Evolutionary conservation across 2,888 invertebrate genomes (phyloP), one percentile per base, ranked within the genome.

Genomic region (Lithosia quadra): DNA sequence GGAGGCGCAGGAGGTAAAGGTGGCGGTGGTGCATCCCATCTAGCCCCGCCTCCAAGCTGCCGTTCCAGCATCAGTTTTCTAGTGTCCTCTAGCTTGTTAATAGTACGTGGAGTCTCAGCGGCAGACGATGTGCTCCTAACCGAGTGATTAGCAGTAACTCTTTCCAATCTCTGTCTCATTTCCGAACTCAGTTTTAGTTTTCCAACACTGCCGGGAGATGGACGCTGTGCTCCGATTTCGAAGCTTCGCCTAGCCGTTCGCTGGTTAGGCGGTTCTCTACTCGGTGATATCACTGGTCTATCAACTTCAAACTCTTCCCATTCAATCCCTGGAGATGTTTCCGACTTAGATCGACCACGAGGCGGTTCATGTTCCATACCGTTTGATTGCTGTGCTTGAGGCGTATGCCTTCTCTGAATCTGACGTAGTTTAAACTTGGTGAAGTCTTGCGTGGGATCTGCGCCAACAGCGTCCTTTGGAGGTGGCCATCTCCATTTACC

Each of bases 401-500:
- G 98, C 2, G 98, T 98, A 28, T 97, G 97, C 87, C 98, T 97
- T 56, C 98, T 95, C 75, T 97, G 96, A 82, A 97, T 97, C 86
- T 98, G 98, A 0, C 98, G 96, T 95, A 98, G 95, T 91, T 98
- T 98, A 83, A 98, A 98, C 79, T 98, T 98, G 69, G 98, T 97
- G 84, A 98, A 98, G 78, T 97, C 97, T 84, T 98, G 98, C 8
- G 97, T 96, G 21, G 96, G 96, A 73, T 97, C 97, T 75, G 96
- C 96, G 15, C 95, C 96, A 34, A 96, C 96, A 0, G 97, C 97
- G 22, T 96, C 96, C 33, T 96, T 96, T 68, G 97, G 97, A 15
- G 99, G 99, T 10, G 99, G 99, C 99, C 99, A 99, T 73, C 98
- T 95, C 99, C 99, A 99, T 91, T 98, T 99, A 1, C 98, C 99